Evolutionary conservation across 2,888 invertebrate species (phyloP).

Genomic region (Harpagoxenus sublaevis): DNA sequence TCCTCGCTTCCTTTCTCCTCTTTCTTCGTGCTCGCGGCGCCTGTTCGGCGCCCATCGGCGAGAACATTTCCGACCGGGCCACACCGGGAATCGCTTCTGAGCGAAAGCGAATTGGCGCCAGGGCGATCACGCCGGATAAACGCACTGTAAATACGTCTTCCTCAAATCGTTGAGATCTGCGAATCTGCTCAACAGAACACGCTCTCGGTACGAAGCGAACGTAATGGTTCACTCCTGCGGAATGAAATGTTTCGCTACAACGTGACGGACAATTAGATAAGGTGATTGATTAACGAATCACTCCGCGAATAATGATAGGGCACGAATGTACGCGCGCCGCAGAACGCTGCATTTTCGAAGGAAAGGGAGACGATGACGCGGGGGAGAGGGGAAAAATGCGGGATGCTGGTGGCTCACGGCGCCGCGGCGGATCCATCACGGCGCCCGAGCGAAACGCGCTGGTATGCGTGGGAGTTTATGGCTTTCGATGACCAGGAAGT

Average conservation of each 20-base stretch:
- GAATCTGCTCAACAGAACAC: background rate
- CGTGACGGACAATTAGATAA: constrained; percentile 67
- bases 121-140: background rate
- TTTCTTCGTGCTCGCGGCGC: constrained; percentile 66
- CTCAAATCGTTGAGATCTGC: background rate
- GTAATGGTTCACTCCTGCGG: constrained; percentile 51
- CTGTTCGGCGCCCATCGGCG: constrained; percentile 66
- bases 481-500: constrained; percentile 79
- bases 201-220: background rate
- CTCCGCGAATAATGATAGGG: constrained; percentile 72
- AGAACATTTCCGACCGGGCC: constrained; percentile 71
- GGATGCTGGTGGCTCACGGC: constrained; percentile 37
- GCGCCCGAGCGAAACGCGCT: constrained; percentile 65
- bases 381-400: background rate
- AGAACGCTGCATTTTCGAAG: constrained; percentile 35
- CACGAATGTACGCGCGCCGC: constrained; percentile 35
- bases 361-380: constrained; percentile 32
- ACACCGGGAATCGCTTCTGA: constrained; percentile 66
- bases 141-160: constrained; percentile 1
- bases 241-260: constrained; percentile 51
- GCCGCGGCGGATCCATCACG: constrained; percentile 66
- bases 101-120: constrained; percentile 19
- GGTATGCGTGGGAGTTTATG: constrained; percentile 75
- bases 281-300: constrained; percentile 76
- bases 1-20: constrained; percentile 64